Conservation (phyloP, 2,888 invertebrate genomes). For the Dexiosoma caninum region DNA sequence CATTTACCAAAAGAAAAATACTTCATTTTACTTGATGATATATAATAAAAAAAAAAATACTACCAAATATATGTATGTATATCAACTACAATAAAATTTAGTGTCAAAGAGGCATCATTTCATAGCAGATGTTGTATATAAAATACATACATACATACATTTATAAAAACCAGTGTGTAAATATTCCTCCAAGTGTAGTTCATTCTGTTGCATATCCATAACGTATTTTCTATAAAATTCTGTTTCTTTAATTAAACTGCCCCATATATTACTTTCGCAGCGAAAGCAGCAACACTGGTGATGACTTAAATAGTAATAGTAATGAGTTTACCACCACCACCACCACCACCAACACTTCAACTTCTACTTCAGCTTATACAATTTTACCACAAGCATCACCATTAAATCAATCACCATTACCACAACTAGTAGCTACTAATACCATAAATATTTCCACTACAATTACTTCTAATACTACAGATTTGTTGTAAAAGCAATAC, state of each 20-base stretch:
- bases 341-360: not conserved
- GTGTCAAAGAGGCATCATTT: not conserved
- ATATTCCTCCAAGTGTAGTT: conserved; percentile 35
- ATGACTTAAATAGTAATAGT: conserved; percentile 23
- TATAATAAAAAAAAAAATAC: conserved; percentile 6
- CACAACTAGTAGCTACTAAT: not conserved
- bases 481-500: conserved; percentile 19
- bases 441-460: not conserved
- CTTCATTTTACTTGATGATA: conserved; percentile 37
- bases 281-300: conserved; percentile 14
- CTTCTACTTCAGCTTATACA: conserved; percentile 25
- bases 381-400: conserved; percentile 14
- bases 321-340: not conserved
- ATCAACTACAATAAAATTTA: not conserved
- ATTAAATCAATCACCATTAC: conserved; percentile 7
- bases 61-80: not conserved
- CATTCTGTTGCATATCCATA: conserved; percentile 23
- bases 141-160: not conserved
- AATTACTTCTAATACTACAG: conserved; percentile 10
- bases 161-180: conserved; percentile 10
- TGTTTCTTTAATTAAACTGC: conserved; percentile 7
- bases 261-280: conserved; percentile 31
- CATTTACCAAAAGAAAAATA: conserved; percentile 18
- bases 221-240: not conserved
- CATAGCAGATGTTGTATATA: conserved; percentile 41